Evolutionary conservation across 2,888 invertebrate genomes (phyloP).

Genomic region (Cecidostiba fungosa): DNA sequence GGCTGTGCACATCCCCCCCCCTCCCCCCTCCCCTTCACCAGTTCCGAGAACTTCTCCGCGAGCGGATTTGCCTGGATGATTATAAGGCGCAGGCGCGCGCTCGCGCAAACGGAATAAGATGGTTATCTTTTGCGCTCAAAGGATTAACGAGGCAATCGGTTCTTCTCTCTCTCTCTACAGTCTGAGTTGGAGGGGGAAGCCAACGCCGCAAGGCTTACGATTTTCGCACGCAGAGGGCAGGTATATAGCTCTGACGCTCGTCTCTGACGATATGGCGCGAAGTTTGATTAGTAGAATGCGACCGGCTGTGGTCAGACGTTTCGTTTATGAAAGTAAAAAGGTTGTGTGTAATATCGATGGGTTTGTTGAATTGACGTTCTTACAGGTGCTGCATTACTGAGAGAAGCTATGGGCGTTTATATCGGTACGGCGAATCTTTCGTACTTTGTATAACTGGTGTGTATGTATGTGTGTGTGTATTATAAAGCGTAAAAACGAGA

Average conservation of each 20-base stretch:
- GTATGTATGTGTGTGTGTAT: background rate
- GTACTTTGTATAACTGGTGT: constrained; percentile 38
- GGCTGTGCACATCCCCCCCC: constrained; percentile 64
- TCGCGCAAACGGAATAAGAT: constrained; percentile 68
- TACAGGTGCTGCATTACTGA: background rate
- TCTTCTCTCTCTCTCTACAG: constrained; percentile 50
- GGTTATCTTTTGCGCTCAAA: constrained; percentile 70
- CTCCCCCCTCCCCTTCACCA: constrained; percentile 74
- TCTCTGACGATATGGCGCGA: constrained; percentile 6
- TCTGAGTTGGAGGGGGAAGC: background rate
- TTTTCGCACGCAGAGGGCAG: constrained; percentile 57
- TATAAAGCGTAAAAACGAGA: constrained; percentile 51
- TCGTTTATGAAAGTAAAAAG: background rate
- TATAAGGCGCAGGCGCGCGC: constrained; percentile 72
- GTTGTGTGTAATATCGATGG: background rate
- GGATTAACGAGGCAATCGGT: constrained; percentile 65
- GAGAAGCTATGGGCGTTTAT: constrained; percentile 15
- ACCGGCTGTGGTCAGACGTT: constrained; percentile 17
- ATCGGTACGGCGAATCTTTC: constrained; percentile 26
- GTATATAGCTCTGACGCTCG: background rate
- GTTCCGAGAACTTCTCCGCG: constrained; percentile 82
- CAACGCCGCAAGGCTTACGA: constrained; percentile 52
- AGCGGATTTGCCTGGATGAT: constrained; percentile 80
- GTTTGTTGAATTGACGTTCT: background rate
- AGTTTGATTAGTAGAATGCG: constrained; percentile 14